A percentile compares a stretch with the other conserved stretches of the same genome.
Evolutionary conservation across 1,140 invertebrate genomes (phyloP).

Genomic region (Hylaeus volcanicus): DNA sequence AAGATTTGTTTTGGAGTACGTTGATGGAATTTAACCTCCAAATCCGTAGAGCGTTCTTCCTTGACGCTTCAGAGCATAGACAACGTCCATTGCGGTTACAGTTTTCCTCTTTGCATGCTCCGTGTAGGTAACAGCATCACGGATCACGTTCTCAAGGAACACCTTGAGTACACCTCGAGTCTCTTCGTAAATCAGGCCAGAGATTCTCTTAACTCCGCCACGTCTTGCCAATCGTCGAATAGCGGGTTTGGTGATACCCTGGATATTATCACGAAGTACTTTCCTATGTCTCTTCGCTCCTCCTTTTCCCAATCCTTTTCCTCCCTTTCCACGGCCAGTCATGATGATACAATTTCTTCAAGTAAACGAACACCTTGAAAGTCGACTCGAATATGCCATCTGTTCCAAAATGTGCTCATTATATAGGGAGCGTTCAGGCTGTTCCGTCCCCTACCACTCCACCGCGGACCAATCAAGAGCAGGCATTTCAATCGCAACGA

Average conservation of each 20-base stretch:
- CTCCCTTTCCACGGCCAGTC: constrained; percentile 53
- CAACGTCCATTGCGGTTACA: constrained; percentile 77
- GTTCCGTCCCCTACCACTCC: neutral
- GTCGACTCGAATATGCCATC: neutral
- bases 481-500: neutral
- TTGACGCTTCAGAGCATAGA: constrained; percentile 73
- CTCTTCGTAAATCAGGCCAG: too few species aligned
- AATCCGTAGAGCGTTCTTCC: constrained; percentile 65
- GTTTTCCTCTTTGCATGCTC: too few species aligned
- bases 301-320: constrained; percentile 40
- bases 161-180: too few species aligned
- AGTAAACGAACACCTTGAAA: too few species aligned
- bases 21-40: constrained; percentile 73
- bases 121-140: too few species aligned
- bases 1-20: constrained; percentile 47
- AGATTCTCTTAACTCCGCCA: constrained; percentile 28
- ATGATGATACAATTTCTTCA: neutral
- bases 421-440: neutral
- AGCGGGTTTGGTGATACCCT: constrained; percentile 13
- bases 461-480: neutral
- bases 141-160: too few species aligned
- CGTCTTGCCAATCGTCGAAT: constrained; percentile 53
- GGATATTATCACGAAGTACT: constrained; percentile 58
- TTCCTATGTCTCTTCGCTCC: constrained; percentile 56
- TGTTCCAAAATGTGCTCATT: neutral